Evolutionary conservation across 1,140 invertebrate species (phyloP).

Genomic region (Dryas iulia): DNA sequence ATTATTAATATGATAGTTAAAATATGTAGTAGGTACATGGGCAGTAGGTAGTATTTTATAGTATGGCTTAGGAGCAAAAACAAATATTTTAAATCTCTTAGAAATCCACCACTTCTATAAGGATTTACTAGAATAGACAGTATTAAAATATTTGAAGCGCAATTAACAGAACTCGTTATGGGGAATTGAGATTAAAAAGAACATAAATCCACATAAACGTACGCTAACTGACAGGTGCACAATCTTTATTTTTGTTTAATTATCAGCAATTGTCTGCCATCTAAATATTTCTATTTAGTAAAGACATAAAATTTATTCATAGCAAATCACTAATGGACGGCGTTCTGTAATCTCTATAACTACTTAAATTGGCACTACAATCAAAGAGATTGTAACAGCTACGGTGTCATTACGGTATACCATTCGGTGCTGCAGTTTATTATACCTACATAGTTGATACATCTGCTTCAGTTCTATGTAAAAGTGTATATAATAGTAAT

Average conservation of each 20-base stretch:
- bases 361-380: background rate
- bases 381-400: background rate
- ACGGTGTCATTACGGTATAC: background rate
- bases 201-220: no score
- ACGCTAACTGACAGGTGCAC: background rate
- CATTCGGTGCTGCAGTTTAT: background rate
- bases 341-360: background rate
- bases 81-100: background rate
- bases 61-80: background rate
- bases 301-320: background rate
- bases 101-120: background rate
- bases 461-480: background rate
- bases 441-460: background rate
- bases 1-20: no score
- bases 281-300: background rate
- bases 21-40: no score
- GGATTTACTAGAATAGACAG: background rate
- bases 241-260: background rate
- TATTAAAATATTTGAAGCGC: background rate
- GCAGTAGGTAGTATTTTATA: no score
- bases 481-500: background rate
- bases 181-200: no score
- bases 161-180: background rate
- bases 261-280: background rate
- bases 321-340: background rate